Percentiles rank a stretch among this genome's conserved stretches.
These are phyloP conservation scores for Zhengitettix transpicula DNA, from an alignment of 2,888 invertebrate species.

Conservation along the genomic window DNA sequence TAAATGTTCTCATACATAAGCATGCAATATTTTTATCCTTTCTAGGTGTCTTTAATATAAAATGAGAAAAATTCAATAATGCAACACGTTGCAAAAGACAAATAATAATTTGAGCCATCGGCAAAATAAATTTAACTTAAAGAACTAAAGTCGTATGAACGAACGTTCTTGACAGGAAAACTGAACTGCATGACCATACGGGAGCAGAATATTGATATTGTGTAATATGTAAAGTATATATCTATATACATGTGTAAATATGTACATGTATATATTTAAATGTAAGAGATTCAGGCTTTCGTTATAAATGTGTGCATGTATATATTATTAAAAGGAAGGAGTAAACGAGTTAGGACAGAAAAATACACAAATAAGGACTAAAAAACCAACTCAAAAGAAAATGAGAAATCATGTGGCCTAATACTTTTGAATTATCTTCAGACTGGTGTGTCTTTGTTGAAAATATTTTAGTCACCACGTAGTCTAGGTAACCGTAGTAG, in stretches of 20 bases:
- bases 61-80: slow-evolving; percentile 1
- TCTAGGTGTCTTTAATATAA: not conserved
- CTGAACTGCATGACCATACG: not conserved
- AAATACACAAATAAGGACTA: not conserved
- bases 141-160: not conserved
- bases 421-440: slow-evolving; percentile 10
- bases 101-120: slow-evolving; percentile 9
- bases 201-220: not conserved
- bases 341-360: not conserved
- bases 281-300: no score
- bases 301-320: not conserved
- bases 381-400: not conserved
- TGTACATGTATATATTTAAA: no score
- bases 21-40: not conserved
- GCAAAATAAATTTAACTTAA: slow-evolving; percentile 1
- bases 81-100: slow-evolving; percentile 9
- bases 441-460: slow-evolving; percentile 5
- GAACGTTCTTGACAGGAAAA: not conserved
- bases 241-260: no score
- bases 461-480: slow-evolving; percentile 4
- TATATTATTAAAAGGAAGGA: not conserved
- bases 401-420: slow-evolving; percentile 11
- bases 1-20: not conserved
- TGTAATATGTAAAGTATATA: not conserved
- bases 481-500: slow-evolving; percentile 4